Evolutionary conservation across 2,113 vertebrate species (phyloP).

Genomic region (Callospermophilus lateralis): DNA sequence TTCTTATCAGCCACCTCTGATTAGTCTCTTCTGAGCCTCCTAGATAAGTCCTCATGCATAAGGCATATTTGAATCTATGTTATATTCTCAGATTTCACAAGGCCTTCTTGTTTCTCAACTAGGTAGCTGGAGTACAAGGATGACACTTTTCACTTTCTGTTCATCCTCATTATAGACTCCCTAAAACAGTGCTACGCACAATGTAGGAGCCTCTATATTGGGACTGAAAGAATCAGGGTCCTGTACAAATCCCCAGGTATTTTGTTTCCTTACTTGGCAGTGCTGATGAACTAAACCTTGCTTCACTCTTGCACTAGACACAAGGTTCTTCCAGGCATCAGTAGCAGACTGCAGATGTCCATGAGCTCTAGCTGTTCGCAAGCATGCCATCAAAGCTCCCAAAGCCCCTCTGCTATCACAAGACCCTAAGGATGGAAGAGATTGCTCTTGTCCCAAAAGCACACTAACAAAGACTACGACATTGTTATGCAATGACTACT

Average conservation of each 20-base stretch:
- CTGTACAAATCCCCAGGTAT: background rate
- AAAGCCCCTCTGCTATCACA: constrained; percentile 90
- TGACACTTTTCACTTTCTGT: background rate
- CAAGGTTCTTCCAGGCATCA: constrained; percentile 89
- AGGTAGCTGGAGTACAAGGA: background rate
- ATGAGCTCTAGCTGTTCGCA: constrained; percentile 94
- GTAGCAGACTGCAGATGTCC: constrained; percentile 90
- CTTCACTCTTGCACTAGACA: constrained; percentile 90
- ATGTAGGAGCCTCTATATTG: background rate
- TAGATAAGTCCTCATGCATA: background rate
- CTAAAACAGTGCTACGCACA: background rate
- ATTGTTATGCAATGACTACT: background rate
- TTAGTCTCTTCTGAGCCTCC: background rate
- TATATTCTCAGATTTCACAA: background rate
- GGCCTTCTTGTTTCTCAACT: constrained; percentile 9
- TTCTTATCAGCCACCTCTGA: background rate
- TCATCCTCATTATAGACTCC: background rate
- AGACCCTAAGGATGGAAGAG: constrained; percentile 82
- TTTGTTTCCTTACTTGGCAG: constrained; percentile 90
- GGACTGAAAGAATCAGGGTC: background rate
- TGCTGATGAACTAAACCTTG: constrained; percentile 96
- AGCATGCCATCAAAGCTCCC: constrained; percentile 96
- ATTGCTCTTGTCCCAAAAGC: constrained; percentile 1
- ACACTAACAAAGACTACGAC: constrained; percentile 22
- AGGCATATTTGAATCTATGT: background rate